Evolutionary conservation across 2,113 vertebrate genomes (phyloP), one percentile per base, ranked within the genome.

Genomic region (Cygnus buccinator): DNA sequence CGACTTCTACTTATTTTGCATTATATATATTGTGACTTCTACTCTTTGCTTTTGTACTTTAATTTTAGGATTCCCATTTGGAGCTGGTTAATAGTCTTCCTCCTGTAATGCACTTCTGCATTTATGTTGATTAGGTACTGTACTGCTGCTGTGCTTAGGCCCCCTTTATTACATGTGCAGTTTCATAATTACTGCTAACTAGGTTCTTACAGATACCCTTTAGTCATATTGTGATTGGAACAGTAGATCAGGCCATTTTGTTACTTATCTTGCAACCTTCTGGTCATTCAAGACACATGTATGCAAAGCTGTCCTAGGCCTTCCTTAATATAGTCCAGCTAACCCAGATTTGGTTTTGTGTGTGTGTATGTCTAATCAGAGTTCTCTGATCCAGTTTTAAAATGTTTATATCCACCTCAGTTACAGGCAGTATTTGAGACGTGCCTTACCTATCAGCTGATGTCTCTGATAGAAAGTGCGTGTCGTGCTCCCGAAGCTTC

Each of bases 201-300:
- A 72, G 21, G 59, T 86, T 39, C 21, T 84, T 39, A 62, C 20
- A 67, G 70, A 3, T 63, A 44, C 25, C 6, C 17, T 81, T 77
- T 48, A 58, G 37, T 58, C 6, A 31, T 41, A 50, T 43, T 84
- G 66, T 71, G 52, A 31, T 59, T 46, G 44, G 52, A 39, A 44
- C 57, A 81, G 21, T 55, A 37, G 41, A 48, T 88, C 50, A 46
- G 19, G n/a, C 18, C 10, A 21, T 75, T 62, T 26, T 74, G 20
- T 82, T 2, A 28, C 58, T 83, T 67, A 12, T 39, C 52, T 68
- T 68, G 25, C 43, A 52, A 31, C 75, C 83, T 57, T 57, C 74
- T 13, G 48, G 22, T 39, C 33, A 77, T 2, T 0, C 6, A 5
- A 62, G 65, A 41, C 18, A 46, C 25, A 57, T 1, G 6, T 17